Evolutionary conservation across 2,113 vertebrate species (phyloP).

Genomic region (Psilopogon haemacephalus): DNA sequence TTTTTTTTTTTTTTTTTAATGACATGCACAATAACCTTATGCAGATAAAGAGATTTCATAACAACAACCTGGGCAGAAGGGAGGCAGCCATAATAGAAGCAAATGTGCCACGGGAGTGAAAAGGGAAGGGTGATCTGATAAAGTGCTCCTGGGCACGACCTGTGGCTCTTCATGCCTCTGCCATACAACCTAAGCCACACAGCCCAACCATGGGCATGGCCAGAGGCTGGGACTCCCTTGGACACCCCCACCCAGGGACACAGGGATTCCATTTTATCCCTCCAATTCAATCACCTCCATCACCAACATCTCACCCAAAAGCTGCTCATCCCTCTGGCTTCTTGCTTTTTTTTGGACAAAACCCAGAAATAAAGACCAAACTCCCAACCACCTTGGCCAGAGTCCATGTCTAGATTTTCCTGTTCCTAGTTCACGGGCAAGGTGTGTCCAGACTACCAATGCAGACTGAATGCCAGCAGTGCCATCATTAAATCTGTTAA

Average conservation of each 20-base stretch:
- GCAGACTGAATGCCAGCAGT: accelerated
- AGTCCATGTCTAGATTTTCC: not conserved
- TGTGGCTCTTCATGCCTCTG: not conserved
- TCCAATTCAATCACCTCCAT: not conserved
- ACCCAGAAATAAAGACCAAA: not conserved
- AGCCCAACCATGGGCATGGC: not conserved
- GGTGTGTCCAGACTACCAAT: not conserved
- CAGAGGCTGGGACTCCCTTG: not conserved
- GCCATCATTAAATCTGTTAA: not conserved
- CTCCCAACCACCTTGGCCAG: not conserved
- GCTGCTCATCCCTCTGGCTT: not conserved
- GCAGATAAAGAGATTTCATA: constrained; percentile 69
- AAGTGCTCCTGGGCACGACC: not conserved
- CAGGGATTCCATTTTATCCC: accelerated
- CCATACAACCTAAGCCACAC: accelerated
- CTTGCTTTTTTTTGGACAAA: not conserved
- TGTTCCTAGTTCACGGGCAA: accelerated
- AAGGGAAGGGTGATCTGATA: constrained; percentile 39
- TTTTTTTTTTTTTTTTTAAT: constrained; percentile 52
- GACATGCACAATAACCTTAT: constrained; percentile 69
- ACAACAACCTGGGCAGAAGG: constrained; percentile 6
- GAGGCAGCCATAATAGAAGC: not conserved
- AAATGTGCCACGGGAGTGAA: constrained; percentile 5
- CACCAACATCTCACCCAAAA: accelerated
- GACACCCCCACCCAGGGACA: not conserved